Percentiles rank a stretch among this genome's conserved stretches.
Evolutionary conservation across 2,113 vertebrate species (phyloP).

Genomic region (Petrocephalus zakoni): DNA sequence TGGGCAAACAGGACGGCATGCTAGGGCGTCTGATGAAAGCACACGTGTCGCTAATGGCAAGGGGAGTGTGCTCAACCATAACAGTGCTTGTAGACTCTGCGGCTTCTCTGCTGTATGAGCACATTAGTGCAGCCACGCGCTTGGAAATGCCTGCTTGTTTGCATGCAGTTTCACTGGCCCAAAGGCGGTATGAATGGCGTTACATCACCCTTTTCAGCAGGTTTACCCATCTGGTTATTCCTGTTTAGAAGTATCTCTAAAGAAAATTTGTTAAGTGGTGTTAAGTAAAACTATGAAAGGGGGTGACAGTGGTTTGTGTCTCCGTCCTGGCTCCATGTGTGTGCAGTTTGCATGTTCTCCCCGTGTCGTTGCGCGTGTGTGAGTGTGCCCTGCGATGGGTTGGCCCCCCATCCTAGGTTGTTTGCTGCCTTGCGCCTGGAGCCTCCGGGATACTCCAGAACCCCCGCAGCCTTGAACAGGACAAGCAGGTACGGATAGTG

Average conservation of each 20-base stretch:
- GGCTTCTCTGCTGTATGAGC: slow-evolving; percentile 27
- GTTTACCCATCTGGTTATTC: neutral
- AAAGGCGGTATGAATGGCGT: neutral
- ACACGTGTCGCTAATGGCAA: neutral
- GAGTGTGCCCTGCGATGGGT: neutral
- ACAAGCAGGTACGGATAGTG: neutral
- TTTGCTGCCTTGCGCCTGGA: neutral
- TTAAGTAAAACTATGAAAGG: neutral
- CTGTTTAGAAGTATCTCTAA: neutral
- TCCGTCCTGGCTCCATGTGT: neutral
- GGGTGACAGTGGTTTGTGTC: neutral
- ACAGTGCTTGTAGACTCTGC: slow-evolving; percentile 10
- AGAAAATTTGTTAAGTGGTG: neutral
- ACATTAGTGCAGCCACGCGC: neutral
- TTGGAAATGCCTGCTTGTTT: neutral
- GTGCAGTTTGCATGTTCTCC: neutral
- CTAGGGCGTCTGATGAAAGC: neutral
- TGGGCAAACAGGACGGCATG: neutral
- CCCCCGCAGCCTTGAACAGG: neutral
- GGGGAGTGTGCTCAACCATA: slow-evolving; percentile 27
- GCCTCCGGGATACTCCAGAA: neutral
- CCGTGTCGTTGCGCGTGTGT: neutral
- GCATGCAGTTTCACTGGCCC: neutral
- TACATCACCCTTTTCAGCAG: neutral
- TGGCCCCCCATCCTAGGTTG: neutral